phyloP scores from a whole-genome alignment of 2,797 vertebrate genomes.

The Cetoscarus ocellatus region DNA sequence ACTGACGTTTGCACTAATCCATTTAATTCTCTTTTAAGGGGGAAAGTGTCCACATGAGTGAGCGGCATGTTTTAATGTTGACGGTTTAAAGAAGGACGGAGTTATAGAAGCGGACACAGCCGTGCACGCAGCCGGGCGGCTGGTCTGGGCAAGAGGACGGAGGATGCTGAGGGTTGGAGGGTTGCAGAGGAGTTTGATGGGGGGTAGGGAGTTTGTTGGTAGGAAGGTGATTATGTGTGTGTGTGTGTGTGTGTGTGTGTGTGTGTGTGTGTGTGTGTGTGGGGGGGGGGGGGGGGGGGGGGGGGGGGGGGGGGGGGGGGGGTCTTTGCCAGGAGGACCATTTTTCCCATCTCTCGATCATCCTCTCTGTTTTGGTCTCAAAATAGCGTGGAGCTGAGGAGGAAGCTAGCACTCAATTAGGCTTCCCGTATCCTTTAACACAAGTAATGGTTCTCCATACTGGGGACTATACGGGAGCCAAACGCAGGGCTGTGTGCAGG shows the following conservation, averaged over 20 bases:
- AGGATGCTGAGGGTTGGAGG: constrained; percentile 35
- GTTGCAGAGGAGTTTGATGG: constrained; percentile 4
- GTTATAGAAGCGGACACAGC: constrained; percentile 72
- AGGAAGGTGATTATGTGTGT: constrained; percentile 11
- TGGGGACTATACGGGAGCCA: constrained; percentile 60
- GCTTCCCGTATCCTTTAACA: constrained; percentile 72
- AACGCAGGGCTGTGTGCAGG: constrained; percentile 72
- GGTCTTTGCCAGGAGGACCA: constrained; percentile 38
- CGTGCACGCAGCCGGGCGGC: constrained; percentile 25
- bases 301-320: constrained; percentile 4
- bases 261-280: too few relatives aligned
- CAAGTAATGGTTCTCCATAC: constrained; percentile 75
- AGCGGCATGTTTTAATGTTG: constrained; percentile 77
- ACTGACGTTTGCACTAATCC: constrained; percentile 85
- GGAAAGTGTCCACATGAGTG: constrained; percentile 80
- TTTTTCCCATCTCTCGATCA: constrained; percentile 41
- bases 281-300: constrained; percentile 1
- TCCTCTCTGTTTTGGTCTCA: constrained; percentile 43
- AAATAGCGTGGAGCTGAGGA: constrained; percentile 60
- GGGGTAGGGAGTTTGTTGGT: constrained; percentile 3
- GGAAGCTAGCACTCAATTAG: constrained; percentile 77
- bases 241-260: constrained; percentile 20
- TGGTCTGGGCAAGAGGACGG: constrained; percentile 14
- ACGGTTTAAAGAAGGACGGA: constrained; percentile 78
- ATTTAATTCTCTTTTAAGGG: constrained; percentile 86